A percentile compares a stretch with the other conserved stretches of the same genome.
Evolutionary conservation across 2,888 invertebrate species (phyloP).

Genomic region (Leucoma salicis): DNA sequence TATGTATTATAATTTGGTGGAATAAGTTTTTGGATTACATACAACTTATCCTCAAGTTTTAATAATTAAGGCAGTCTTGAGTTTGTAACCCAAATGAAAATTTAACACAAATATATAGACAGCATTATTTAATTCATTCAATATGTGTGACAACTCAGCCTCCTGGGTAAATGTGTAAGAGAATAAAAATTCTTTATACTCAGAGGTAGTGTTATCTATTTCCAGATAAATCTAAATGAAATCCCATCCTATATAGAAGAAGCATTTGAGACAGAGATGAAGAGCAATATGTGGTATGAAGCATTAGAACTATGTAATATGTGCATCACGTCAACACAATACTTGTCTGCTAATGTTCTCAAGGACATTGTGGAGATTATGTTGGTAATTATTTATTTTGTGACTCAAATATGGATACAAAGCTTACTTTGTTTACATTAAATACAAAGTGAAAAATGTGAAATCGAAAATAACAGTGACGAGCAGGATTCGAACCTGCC

Average conservation of each 20-base stretch:
- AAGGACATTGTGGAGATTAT: conserved; percentile 69
- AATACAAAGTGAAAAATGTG: too few relatives aligned
- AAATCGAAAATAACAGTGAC: too few relatives aligned
- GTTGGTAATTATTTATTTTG: conserved; percentile 46
- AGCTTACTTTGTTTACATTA: too few relatives aligned
- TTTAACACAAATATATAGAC: too few relatives aligned
- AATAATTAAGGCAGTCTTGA: too few relatives aligned
- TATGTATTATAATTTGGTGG: too few relatives aligned
- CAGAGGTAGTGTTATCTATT: conserved; percentile 9
- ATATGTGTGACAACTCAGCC: too few relatives aligned
- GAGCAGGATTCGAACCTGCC: too few relatives aligned
- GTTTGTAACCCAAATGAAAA: too few relatives aligned
- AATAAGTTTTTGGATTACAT: too few relatives aligned
- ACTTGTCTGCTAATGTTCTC: conserved; percentile 58
- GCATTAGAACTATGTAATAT: conserved; percentile 65
- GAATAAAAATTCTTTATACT: neutral
- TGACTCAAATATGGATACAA: neutral
- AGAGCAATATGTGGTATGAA: conserved; percentile 65
- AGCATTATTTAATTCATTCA: too few relatives aligned
- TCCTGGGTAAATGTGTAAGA: neutral
- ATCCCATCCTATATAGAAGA: conserved; percentile 56
- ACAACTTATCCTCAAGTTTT: too few relatives aligned
- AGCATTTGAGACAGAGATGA: conserved; percentile 61
- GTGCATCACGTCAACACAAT: conserved; percentile 56
- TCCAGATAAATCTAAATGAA: conserved; percentile 44